A percentile compares a stretch with the other conserved stretches of the same genome.
Evolutionary conservation across 2,888 invertebrate genomes (phyloP).

Genomic region (Lasioglossum calceatum): DNA sequence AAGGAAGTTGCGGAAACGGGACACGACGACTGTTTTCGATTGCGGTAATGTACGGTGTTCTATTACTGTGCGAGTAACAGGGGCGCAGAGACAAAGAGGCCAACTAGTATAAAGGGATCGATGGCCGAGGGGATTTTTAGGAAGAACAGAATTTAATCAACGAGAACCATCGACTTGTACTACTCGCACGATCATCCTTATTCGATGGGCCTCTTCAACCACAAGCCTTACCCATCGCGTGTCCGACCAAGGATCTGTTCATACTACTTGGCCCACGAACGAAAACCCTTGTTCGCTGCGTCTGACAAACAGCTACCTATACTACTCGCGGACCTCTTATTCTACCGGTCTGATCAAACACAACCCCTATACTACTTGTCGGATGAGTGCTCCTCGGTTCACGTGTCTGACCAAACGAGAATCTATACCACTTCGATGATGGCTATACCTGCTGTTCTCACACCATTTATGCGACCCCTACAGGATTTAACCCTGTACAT

Average conservation of each 20-base stretch:
- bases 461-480: no score
- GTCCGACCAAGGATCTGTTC: background rate
- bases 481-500: no score
- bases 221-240: background rate
- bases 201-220: background rate
- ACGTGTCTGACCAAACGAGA: background rate
- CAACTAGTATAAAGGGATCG: background rate
- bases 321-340: background rate
- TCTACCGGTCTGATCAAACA: background rate
- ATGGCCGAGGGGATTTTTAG: background rate
- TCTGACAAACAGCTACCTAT: background rate
- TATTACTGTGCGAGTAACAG: background rate
- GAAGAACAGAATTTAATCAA: slow-evolving; percentile 8
- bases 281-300: slow-evolving; percentile 1
- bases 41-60: background rate
- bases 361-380: background rate
- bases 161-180: slow-evolving; percentile 1
- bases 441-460: background rate
- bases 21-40: slow-evolving; percentile 12
- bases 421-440: background rate
- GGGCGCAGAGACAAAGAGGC: background rate
- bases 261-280: background rate
- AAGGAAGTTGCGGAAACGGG: slow-evolving; percentile 17
- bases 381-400: background rate
- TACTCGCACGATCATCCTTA: background rate